Percentiles rank a stretch among this genome's conserved stretches.
Conservation (phyloP, 1,140 invertebrate genomes). For the Neuroterus valhalla region DNA sequence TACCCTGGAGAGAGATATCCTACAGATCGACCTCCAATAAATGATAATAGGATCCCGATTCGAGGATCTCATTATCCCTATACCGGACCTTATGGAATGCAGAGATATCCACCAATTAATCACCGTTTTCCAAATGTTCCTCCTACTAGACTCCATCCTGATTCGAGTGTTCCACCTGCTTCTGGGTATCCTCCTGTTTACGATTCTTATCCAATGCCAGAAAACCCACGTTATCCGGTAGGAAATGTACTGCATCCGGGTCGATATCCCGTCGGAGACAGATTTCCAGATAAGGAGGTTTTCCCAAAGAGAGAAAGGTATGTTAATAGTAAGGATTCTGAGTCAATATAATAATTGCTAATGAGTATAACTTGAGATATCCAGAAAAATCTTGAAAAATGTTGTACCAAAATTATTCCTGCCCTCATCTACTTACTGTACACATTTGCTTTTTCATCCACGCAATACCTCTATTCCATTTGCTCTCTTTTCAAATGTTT, state of each 20-base stretch:
- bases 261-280: conserved; percentile 68
- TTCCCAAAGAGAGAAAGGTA: conserved; percentile 62
- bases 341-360: no score
- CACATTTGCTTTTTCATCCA: no score
- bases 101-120: conserved; percentile 69
- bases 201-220: conserved; percentile 62
- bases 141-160: conserved; percentile 58
- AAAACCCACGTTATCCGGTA: conserved; percentile 64
- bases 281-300: conserved; percentile 61
- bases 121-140: conserved; percentile 60
- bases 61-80: conserved; percentile 38
- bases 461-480: no score
- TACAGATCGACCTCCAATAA: conserved; percentile 53
- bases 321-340: no score
- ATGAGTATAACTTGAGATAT: no score
- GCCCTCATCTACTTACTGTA: no score
- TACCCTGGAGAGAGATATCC: conserved; percentile 53
- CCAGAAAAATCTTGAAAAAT: no score
- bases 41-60: conserved; percentile 65
- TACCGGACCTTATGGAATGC: conserved; percentile 15
- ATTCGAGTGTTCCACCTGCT: conserved; percentile 44
- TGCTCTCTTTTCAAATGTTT: no score
- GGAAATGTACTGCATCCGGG: conserved; percentile 56
- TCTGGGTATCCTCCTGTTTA: conserved; percentile 58
- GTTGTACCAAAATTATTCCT: no score